Evolutionary conservation across 1,140 invertebrate species (phyloP).

Genomic region (Drosophila kanapiae): DNA sequence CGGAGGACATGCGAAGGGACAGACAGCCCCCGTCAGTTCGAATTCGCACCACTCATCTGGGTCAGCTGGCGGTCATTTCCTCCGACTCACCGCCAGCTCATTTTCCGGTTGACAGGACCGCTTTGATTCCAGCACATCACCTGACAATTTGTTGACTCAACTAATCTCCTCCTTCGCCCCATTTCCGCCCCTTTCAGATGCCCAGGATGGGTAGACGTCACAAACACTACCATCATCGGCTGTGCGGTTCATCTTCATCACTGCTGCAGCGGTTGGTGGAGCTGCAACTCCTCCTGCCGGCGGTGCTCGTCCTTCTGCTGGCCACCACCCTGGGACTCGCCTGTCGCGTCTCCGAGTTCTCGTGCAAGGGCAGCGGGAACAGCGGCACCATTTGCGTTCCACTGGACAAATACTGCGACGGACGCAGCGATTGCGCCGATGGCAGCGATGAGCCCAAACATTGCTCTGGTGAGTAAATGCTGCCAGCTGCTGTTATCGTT

Average conservation of each 20-base stretch:
- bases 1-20: no score
- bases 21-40: neutral
- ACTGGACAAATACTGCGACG: slow-evolving; percentile 94
- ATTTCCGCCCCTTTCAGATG: slow-evolving; percentile 34
- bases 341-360: slow-evolving; percentile 93
- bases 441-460: slow-evolving; percentile 92
- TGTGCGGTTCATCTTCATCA: slow-evolving; percentile 37
- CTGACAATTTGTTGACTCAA: slow-evolving; percentile 59
- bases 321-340: slow-evolving; percentile 74
- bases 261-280: slow-evolving; percentile 35
- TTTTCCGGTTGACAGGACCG: slow-evolving; percentile 47
- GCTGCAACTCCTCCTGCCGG: slow-evolving; percentile 50
- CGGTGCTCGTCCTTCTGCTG: slow-evolving; percentile 51
- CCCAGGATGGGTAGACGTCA: slow-evolving; percentile 47
- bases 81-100: slow-evolving; percentile 38
- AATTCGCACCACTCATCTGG: slow-evolving; percentile 15
- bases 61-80: slow-evolving; percentile 31
- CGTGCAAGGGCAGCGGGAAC: slow-evolving; percentile 90
- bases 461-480: slow-evolving; percentile 89
- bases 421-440: slow-evolving; percentile 92
- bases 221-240: slow-evolving; percentile 49
- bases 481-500: slow-evolving; percentile 7
- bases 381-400: slow-evolving; percentile 90
- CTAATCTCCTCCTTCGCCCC: slow-evolving; percentile 22
- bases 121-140: slow-evolving; percentile 55